phyloP scores from a whole-genome alignment of 2,113 vertebrate species.

The Tapirus terrestris region DNA sequence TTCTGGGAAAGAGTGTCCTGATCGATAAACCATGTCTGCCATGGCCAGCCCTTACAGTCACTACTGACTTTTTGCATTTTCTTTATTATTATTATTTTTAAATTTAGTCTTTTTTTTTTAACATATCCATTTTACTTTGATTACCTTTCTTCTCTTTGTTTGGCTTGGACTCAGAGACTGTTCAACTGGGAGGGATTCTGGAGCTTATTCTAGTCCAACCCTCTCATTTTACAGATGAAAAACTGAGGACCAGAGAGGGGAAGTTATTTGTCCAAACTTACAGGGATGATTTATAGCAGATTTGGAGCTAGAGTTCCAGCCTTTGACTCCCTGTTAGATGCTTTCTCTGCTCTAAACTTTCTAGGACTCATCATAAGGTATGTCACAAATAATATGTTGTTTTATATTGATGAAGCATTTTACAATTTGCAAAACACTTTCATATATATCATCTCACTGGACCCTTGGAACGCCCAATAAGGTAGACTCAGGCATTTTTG shows the following conservation, averaged over 20 bases:
- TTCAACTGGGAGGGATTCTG: neutral
- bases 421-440: neutral
- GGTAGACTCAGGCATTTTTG: neutral
- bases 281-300: neutral
- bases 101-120: neutral
- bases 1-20: neutral
- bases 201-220: neutral
- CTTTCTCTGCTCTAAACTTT: neutral
- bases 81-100: constrained; percentile 30
- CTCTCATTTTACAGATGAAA: neutral
- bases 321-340: neutral
- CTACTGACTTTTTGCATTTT: constrained; percentile 26
- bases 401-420: constrained; percentile 21
- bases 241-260: neutral
- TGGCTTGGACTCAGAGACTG: neutral
- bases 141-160: constrained; percentile 26
- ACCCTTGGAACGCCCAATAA: neutral
- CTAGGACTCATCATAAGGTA: neutral
- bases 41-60: neutral
- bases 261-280: neutral
- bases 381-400: neutral
- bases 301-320: neutral
- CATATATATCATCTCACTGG: neutral
- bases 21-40: constrained; percentile 38
- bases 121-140: neutral